These are phyloP conservation scores for Nerophis lumbriciformis DNA, from an alignment of 2,113 vertebrate species.

Conservation along the genomic window DNA sequence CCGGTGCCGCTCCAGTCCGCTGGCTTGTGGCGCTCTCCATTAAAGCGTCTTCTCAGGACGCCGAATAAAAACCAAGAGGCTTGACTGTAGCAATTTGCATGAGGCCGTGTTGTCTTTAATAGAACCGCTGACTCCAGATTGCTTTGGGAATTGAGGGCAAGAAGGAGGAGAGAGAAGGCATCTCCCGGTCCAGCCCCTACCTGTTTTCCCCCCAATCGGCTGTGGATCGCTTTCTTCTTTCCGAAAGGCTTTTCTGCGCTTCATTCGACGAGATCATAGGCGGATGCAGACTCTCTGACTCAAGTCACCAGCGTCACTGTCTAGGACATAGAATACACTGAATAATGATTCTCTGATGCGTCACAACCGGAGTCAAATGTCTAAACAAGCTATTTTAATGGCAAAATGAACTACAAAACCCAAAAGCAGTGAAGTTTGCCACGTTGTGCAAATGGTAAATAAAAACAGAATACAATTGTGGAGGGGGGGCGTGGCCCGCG, in stretches of 20 bases:
- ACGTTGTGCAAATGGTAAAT: too few species aligned
- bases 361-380: too few species aligned
- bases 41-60: conserved; percentile 29
- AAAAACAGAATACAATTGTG: too few species aligned
- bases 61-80: conserved; percentile 51
- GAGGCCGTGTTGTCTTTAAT: conserved; percentile 61
- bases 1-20: conserved; percentile 11
- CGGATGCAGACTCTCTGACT: neutral
- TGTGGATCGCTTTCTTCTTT: conserved; percentile 35
- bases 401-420: too few species aligned
- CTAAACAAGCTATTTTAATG: too few species aligned
- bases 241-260: neutral
- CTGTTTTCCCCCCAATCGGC: conserved; percentile 26
- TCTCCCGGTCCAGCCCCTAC: conserved; percentile 29
- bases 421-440: too few species aligned
- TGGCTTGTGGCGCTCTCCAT: conserved; percentile 31
- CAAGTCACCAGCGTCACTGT: too few species aligned
- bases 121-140: conserved; percentile 60
- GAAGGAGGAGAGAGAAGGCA: conserved; percentile 49
- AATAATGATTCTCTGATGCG: too few species aligned
- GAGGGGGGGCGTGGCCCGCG: too few species aligned
- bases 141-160: conserved; percentile 63
- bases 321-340: too few species aligned
- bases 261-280: neutral
- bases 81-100: conserved; percentile 65